Base-by-base conservation (phyloP, 2,888 invertebrate species). In the Agrotis clavis region DNA sequence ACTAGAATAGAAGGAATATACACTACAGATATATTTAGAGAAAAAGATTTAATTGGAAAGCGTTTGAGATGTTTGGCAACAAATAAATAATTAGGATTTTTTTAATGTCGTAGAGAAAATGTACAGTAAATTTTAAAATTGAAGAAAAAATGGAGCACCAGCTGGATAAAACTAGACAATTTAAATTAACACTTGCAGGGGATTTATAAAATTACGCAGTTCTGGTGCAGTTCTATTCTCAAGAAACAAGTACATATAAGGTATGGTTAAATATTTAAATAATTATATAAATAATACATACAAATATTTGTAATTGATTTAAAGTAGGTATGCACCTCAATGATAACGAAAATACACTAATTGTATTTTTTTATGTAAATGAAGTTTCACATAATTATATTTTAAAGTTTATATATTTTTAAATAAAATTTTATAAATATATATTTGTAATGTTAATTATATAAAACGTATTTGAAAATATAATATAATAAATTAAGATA, bases 1-100 rank as follows among this genome's bases (percentile, higher is more conserved):
- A 30, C 18, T 70, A 76, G 47, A 56, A 62, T 57, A 66, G 57
- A 54, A 57, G 66, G 60, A 79, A 71, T 81, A 61, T 57, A 77
- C 25, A 45, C 21, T 81, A 71, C 5, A 45, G 9, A 41, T 66
- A 70, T 21, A 1, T 1, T 53, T 14, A 65, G 54, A 67, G 57
- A 41, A n/a, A n/a, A 3, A 71, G 5, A 70, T n/a, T 63, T 77
- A 16, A 45, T 70, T 21, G 21, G 21, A 69, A 63, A 81, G 47
- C 51, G n/a, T 47, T 71, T 18, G 41, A 66, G 45, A 76, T 56
- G 48, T 14, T 48, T n/a, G 21, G 18, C 47, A 19, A 65, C 63
- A 47, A 35, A 1, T 18, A 50, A 16, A n/a, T 35, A 18, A 47
- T n/a, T 2, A 19, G 35, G 7, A 69, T 74, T 45, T 35, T 16